Percentiles rank a stretch among this genome's conserved stretches.
These are phyloP conservation scores for Polyommatus iphigenia DNA, from an alignment of 2,888 invertebrate genomes.

Conservation along the genomic window DNA sequence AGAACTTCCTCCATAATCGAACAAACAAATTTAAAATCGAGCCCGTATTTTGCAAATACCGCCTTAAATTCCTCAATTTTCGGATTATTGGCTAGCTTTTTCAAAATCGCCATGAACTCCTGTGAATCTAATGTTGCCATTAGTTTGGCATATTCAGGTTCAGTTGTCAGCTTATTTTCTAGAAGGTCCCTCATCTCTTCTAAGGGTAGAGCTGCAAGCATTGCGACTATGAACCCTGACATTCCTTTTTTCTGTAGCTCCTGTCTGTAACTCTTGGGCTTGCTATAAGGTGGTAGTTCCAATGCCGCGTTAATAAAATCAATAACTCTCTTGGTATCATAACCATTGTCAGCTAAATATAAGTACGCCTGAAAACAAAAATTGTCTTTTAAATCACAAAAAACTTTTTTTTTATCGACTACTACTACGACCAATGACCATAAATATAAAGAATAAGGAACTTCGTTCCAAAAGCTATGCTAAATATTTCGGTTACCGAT, in stretches of 20 bases:
- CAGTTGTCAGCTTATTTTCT: slow-evolving; percentile 49
- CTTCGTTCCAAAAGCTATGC: not conserved
- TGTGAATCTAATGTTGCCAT: slow-evolving; percentile 49
- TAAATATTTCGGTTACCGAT: not conserved
- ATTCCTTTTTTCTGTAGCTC: slow-evolving; percentile 43
- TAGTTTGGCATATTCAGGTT: slow-evolving; percentile 47
- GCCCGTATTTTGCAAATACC: slow-evolving; percentile 48
- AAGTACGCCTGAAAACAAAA: slow-evolving; percentile 46
- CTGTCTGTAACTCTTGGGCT: slow-evolving; percentile 32
- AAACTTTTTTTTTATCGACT: too few relatives aligned
- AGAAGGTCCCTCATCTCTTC: slow-evolving; percentile 51
- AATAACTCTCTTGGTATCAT: slow-evolving; percentile 46
- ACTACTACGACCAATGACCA: not conserved
- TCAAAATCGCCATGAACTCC: slow-evolving; percentile 51
- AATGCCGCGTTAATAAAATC: slow-evolving; percentile 47
- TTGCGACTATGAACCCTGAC: slow-evolving; percentile 48
- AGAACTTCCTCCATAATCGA: slow-evolving; percentile 46
- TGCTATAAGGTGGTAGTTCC: slow-evolving; percentile 46
- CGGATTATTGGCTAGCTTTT: slow-evolving; percentile 48
- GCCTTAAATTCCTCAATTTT: slow-evolving; percentile 49
- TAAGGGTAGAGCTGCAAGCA: slow-evolving; percentile 47
- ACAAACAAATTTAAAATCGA: slow-evolving; percentile 49
- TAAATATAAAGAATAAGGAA: not conserved
- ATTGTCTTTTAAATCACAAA: not conserved
- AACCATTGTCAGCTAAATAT: slow-evolving; percentile 50